A percentile compares a stretch with the other conserved stretches of the same genome.
Evolutionary conservation across 2,113 vertebrate species (phyloP).

Genomic region (Phoenicopterus ruber): DNA sequence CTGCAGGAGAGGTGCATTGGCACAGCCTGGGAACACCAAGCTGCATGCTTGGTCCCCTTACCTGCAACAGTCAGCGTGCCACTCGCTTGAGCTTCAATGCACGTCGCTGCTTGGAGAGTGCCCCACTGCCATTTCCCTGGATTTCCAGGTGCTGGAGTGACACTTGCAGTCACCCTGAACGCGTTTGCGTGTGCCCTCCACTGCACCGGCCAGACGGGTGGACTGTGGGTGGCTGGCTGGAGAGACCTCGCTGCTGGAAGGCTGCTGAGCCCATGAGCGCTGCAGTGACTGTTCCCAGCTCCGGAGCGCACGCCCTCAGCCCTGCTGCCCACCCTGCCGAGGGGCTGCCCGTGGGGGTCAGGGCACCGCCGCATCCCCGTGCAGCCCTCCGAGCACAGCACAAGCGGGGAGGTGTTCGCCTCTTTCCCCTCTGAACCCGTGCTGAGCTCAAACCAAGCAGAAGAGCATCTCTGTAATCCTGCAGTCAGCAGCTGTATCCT

Average conservation of each 20-base stretch:
- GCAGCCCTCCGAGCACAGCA: not conserved
- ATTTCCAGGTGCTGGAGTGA: not conserved
- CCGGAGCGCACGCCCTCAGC: rapidly evolving
- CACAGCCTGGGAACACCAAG: not conserved
- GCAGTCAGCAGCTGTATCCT: not conserved
- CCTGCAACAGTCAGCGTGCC: no score
- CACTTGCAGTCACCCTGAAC: rapidly evolving
- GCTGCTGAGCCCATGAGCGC: rapidly evolving
- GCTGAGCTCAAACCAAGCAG: not conserved
- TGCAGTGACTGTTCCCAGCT: rapidly evolving
- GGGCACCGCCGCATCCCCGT: rapidly evolving
- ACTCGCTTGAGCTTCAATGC: rapidly evolving
- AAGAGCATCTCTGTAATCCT: not conserved
- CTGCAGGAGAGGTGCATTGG: not conserved
- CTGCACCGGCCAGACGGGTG: rapidly evolving
- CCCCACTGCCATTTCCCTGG: not conserved
- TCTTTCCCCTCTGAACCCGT: not conserved
- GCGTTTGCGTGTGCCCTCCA: rapidly evolving
- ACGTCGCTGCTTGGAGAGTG: rapidly evolving
- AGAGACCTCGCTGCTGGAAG: rapidly evolving
- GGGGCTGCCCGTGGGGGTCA: rapidly evolving
- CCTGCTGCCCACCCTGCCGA: not conserved
- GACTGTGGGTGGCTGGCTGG: rapidly evolving
- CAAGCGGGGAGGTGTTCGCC: rapidly evolving
- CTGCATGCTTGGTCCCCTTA: no score